Conservation (phyloP, 1,140 invertebrate genomes). For the Marisa cornuarietis region DNA sequence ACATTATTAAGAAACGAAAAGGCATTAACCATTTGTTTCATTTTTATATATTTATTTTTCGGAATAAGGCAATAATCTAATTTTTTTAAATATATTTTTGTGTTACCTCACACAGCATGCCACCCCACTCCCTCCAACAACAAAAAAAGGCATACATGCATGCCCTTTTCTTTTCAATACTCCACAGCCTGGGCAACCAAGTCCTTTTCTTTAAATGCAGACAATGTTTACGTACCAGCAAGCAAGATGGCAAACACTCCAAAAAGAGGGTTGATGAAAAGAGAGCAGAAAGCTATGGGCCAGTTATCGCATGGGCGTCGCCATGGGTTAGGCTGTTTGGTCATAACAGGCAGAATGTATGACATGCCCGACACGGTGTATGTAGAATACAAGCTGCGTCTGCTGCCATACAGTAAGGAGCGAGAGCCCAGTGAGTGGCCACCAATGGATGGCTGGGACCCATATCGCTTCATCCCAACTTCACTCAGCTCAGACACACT, state of each 20-base stretch:
- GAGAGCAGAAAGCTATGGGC: slow-evolving; percentile 48
- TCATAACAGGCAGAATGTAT: slow-evolving; percentile 50
- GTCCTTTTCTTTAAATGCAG: too few relatives aligned
- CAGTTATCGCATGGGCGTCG: slow-evolving; percentile 49
- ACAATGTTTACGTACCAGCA: slow-evolving; percentile 37
- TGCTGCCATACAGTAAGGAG: slow-evolving; percentile 41
- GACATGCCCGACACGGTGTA: slow-evolving; percentile 54
- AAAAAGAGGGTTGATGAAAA: slow-evolving; percentile 54
- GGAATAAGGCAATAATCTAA: too few relatives aligned
- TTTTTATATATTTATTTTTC: too few relatives aligned
- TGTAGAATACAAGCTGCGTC: slow-evolving; percentile 46
- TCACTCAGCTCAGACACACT: slow-evolving; percentile 42
- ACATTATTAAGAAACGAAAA: too few relatives aligned
- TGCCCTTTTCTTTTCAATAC: neutral
- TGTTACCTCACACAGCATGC: too few relatives aligned
- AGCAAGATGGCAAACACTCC: slow-evolving; percentile 51
- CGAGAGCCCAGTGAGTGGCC: slow-evolving; percentile 26
- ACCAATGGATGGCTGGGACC: slow-evolving; percentile 47
- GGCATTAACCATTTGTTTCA: too few relatives aligned
- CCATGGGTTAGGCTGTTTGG: slow-evolving; percentile 43
- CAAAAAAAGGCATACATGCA: too few relatives aligned
- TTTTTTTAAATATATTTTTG: too few relatives aligned
- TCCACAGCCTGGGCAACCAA: neutral
- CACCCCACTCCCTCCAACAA: too few relatives aligned
- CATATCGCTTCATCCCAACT: slow-evolving; percentile 40